Evolutionary conservation across 1,140 invertebrate species (phyloP), one percentile per base, ranked within the genome.

Genomic region (Drosophila trapezifrons): DNA sequence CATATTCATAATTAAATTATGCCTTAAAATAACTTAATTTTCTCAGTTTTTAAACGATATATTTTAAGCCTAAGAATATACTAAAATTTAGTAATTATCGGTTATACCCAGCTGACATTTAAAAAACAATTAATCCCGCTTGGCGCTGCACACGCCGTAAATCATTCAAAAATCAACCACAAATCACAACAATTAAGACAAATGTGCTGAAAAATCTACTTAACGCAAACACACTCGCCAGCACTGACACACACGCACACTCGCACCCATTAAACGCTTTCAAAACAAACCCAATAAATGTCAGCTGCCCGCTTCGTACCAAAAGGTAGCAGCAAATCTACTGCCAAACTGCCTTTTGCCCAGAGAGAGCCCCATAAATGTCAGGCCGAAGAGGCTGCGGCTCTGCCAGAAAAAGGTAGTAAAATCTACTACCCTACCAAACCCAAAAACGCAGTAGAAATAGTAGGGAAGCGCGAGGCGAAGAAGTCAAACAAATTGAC

Each of bases 401-500:
- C 29, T 35, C 18, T 37, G 38, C 42, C 22, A 25, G n/a, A 27
- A 52, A 72, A 46, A 12, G 29, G 45, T 35, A 72, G 37, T 22
- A 70, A 49, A 32, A 29, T 62, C 45, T 49, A 42, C 55, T 38
- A 38, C 63, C 3, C 65, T 71, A 22, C 66, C 51, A 72, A 60
- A 72, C 27, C 64, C 58, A 54, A 54, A 84, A 22, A 22, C 32
- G 51, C 10, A 54, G 79, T 43, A 73, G 51, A 54, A 54, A 54
- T 10, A 0, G 51, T 54, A 85, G 60, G 76, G 76, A 79, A 51
- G 63, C 72, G 65, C 66, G 72, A 81, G 76, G 65, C 67, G 47
- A 79, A 84, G 81, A 90, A 90, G 78, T 85, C 87, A 90, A 90
- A 90, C 87, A 90, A 90, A 90, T 90, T 90, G 87, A 90, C 87